Evolutionary conservation across 2,113 vertebrate genomes (phyloP).

Genomic region (cat (Felis catus)): F.catus_Fca126_mat1.0 CM031418.1:36922001-36922500

Average conservation of each 20-base stretch:
- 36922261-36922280: too few species aligned
- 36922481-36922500: background rate
- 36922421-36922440: background rate
- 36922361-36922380: too few species aligned
- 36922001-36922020: background rate
- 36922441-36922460: background rate
- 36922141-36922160: background rate
- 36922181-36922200: too few species aligned
- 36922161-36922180: too few species aligned
- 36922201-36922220: too few species aligned
- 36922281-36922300: too few species aligned
- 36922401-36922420: background rate
- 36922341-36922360: too few species aligned
- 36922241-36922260: too few species aligned
- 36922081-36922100: background rate
- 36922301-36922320: too few species aligned
- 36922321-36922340: too few species aligned
- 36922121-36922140: background rate
- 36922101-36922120: background rate
- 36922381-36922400: too few species aligned
- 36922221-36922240: too few species aligned
- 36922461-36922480: background rate
- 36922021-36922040: background rate
- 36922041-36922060: background rate
- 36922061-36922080: background rate